phyloP scores from a whole-genome alignment of 2,113 vertebrate species.

The Pitta sordida region DNA sequence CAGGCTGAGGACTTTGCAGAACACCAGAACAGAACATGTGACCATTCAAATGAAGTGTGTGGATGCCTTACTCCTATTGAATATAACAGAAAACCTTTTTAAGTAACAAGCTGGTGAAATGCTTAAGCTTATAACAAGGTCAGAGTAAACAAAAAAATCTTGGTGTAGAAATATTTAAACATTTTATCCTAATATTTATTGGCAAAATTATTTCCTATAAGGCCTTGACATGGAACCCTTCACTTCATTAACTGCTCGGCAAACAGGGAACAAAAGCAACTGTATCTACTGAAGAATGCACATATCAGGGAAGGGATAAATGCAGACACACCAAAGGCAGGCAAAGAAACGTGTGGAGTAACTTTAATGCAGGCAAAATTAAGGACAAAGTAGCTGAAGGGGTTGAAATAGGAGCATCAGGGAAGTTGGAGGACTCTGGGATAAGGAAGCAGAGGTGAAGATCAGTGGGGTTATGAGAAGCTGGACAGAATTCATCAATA shows the following conservation, averaged over 20 bases:
- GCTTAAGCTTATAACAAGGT: background rate
- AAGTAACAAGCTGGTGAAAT: background rate
- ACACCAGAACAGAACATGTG: background rate
- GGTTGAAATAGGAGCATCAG: background rate
- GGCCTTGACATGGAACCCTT: background rate
- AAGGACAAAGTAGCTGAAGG: background rate
- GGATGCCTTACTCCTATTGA: background rate
- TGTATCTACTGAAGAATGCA: background rate
- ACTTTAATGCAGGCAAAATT: background rate
- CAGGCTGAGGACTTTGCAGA: background rate
- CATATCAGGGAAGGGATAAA: background rate
- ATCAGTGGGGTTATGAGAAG: background rate
- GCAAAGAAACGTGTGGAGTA: background rate
- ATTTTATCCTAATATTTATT: constrained; percentile 7
- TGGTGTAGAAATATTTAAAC: background rate
- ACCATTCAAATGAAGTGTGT: background rate
- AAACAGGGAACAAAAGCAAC: background rate
- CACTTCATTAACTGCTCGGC: background rate
- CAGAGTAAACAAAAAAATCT: background rate
- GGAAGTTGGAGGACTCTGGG: background rate
- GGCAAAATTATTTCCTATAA: background rate
- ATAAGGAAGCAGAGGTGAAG: background rate
- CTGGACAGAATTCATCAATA: background rate
- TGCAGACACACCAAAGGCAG: background rate
- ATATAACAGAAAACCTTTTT: background rate